Base-by-base conservation (phyloP, 2,888 invertebrate species). In the Sipha maydis region DNA sequence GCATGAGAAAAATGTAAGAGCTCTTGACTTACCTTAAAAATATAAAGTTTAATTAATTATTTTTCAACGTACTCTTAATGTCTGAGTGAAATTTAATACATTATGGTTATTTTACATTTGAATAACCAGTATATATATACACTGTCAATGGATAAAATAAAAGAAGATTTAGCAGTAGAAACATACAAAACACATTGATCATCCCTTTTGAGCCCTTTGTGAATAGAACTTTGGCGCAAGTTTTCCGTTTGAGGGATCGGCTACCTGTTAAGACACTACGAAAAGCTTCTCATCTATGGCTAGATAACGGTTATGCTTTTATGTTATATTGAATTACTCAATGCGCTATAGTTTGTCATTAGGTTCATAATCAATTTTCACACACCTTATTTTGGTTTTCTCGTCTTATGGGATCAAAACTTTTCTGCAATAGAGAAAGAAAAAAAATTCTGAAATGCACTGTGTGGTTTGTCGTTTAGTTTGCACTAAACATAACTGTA, bases 301-400 rank as follows among this genome's bases (percentile, higher is more conserved):
- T 54, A 34, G 17, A 73, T 71, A 71, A 54, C 54, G 54, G 54
- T 73, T 25, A 54, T 83, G 34, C 34, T 73, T 83, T 83, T n/a
- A 73, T 83, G 56, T 73, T 83, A 54, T 54, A 83, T 83, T 73
- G 73, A 83, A 73, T 73, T 73, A 83, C 83, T 73, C 71, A 17
- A 54, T n/a, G 56, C 28, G n/a, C 73, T 28, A 69, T 4, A 25
- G 83, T 56, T 9, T 73, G 73, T n/a, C 73, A 73, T 83, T 84
- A 56, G 28, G n/a, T 21, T 21, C 38, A 11, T 19, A 75, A 61
- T 38, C 38, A 56, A 54, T 25, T 38, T 73, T 56, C 56, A 73
- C 19, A 34, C 25, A 25, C 56, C 38, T 61, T 34, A 71, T 83
- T 73, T 83, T 56, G 9, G n/a, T 83, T 83, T 73, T 54, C 0